Evolutionary conservation across 2,797 vertebrate genomes (phyloP).

Genomic region (Semotilus atromaculatus): DNA sequence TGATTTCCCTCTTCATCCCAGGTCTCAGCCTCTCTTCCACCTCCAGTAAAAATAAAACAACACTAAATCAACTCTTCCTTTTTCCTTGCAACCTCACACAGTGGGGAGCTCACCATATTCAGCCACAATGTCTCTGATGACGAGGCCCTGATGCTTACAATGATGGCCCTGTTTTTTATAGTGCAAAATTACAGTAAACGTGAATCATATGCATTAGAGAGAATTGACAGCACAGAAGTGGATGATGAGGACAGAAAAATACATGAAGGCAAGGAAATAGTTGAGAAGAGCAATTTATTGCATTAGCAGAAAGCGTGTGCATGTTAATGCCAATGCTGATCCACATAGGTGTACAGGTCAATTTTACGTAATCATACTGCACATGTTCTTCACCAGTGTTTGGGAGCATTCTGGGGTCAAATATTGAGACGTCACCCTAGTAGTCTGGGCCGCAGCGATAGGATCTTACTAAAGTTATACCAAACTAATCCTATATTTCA

Average conservation of each 20-base stretch:
- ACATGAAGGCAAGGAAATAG: slow-evolving; percentile 9
- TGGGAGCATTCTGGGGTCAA: slow-evolving; percentile 40
- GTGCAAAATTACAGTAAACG: slow-evolving; percentile 64
- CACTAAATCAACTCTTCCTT: slow-evolving; percentile 8
- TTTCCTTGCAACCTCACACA: slow-evolving; percentile 18
- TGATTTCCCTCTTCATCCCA: slow-evolving; percentile 38
- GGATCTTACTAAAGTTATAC: slow-evolving; percentile 20
- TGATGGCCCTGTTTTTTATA: slow-evolving; percentile 70
- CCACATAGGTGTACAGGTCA: slow-evolving; percentile 43
- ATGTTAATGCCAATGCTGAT: neutral
- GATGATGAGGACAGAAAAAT: slow-evolving; percentile 9
- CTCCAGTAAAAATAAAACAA: slow-evolving; percentile 31
- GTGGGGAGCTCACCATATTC: slow-evolving; percentile 49
- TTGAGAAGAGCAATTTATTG: slow-evolving; percentile 31
- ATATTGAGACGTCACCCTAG: neutral
- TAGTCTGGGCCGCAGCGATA: slow-evolving; percentile 11
- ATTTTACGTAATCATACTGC: slow-evolving; percentile 58
- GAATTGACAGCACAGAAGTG: neutral
- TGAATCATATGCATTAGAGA: slow-evolving; percentile 66
- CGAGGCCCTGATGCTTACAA: slow-evolving; percentile 71
- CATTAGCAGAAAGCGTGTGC: slow-evolving; percentile 21
- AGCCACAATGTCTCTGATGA: slow-evolving; percentile 62
- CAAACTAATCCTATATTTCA: slow-evolving; percentile 42
- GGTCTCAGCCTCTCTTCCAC: slow-evolving; percentile 28
- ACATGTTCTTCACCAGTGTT: slow-evolving; percentile 50